Evolutionary conservation across 2,888 invertebrate genomes (phyloP).

Genomic region (Agonopterix heracliana): DNA sequence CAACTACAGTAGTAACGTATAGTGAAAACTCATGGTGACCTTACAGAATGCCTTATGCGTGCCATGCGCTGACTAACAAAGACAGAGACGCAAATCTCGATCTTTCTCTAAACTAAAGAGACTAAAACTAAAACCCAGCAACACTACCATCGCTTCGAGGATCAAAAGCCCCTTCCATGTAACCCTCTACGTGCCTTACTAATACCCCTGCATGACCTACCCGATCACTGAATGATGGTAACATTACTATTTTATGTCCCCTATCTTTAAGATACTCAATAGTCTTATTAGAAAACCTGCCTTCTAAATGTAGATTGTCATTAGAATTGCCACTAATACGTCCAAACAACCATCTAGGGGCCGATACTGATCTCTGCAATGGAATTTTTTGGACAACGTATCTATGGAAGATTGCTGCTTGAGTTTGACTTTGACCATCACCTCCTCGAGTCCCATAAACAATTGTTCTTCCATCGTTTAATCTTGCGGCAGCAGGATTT

Average conservation of each 20-base stretch:
- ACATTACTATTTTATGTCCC: conserved; percentile 43
- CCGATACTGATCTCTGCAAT: conserved; percentile 44
- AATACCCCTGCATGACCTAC: conserved; percentile 57
- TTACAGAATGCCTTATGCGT: too few species aligned
- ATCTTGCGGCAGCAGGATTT: conserved; percentile 53
- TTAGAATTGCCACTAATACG: conserved; percentile 26
- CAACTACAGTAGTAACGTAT: too few species aligned
- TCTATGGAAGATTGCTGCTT: conserved; percentile 62
- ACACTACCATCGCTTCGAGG: conserved; percentile 57
- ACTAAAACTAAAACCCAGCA: conserved; percentile 54
- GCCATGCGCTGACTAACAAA: too few species aligned
- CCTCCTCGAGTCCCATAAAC: conserved; percentile 63
- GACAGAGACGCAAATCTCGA: too few species aligned
- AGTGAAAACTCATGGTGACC: too few species aligned
- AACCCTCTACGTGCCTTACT: conserved; percentile 50
- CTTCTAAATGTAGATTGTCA: conserved; percentile 41
- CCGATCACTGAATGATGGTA: conserved; percentile 35
- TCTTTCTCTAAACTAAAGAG: too few species aligned
- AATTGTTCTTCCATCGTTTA: conserved; percentile 58
- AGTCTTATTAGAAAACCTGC: conserved; percentile 44
- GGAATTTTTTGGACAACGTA: conserved; percentile 50
- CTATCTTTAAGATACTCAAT: conserved; percentile 41
- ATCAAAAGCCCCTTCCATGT: conserved; percentile 60
- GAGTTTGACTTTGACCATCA: conserved; percentile 63
- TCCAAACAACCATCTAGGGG: conserved; percentile 60